Percentiles rank a stretch among this genome's conserved stretches.
These are phyloP conservation scores for Nansenia antarctica DNA, from an alignment of 2,113 vertebrate genomes.

Conservation along the genomic window DNA sequence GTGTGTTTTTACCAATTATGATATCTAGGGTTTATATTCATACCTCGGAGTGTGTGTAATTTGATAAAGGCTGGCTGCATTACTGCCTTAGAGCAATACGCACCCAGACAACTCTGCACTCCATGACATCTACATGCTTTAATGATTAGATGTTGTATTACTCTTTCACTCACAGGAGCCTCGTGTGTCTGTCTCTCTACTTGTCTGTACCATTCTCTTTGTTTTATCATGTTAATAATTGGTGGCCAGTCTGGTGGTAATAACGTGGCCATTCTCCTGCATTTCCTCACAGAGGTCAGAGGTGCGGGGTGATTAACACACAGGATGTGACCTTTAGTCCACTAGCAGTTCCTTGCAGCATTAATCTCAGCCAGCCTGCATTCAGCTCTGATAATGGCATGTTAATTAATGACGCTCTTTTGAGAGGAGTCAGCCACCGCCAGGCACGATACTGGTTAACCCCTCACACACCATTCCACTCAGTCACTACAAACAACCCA, in stretches of 20 bases:
- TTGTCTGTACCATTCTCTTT: constrained; percentile 30
- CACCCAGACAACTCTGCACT: constrained; percentile 27
- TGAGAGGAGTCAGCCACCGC: constrained; percentile 44
- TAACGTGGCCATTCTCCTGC: constrained; percentile 74
- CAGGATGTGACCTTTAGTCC: constrained; percentile 79
- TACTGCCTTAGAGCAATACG: not conserved
- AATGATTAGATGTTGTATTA: no score
- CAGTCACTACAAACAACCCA: constrained; percentile 34
- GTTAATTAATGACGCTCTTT: constrained; percentile 76
- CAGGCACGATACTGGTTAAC: constrained; percentile 47
- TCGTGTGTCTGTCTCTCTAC: constrained; percentile 7
- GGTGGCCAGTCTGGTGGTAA: constrained; percentile 68
- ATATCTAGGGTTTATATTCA: constrained; percentile 13
- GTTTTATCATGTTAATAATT: constrained; percentile 55
- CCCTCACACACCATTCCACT: constrained; percentile 34
- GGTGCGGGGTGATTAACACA: constrained; percentile 76
- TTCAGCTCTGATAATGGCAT: constrained; percentile 71
- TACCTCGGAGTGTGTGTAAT: no score
- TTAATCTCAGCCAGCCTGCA: constrained; percentile 69
- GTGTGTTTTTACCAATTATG: constrained; percentile 14
- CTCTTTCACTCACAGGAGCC: no score
- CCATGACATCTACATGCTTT: no score
- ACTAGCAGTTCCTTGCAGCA: constrained; percentile 64
- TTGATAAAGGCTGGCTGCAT: constrained; percentile 10
- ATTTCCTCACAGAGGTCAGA: constrained; percentile 75